Evolutionary conservation across 2,797 vertebrate species (phyloP), one percentile per base, ranked within the genome.

Genomic region (Loriculus beryllinus): DNA sequence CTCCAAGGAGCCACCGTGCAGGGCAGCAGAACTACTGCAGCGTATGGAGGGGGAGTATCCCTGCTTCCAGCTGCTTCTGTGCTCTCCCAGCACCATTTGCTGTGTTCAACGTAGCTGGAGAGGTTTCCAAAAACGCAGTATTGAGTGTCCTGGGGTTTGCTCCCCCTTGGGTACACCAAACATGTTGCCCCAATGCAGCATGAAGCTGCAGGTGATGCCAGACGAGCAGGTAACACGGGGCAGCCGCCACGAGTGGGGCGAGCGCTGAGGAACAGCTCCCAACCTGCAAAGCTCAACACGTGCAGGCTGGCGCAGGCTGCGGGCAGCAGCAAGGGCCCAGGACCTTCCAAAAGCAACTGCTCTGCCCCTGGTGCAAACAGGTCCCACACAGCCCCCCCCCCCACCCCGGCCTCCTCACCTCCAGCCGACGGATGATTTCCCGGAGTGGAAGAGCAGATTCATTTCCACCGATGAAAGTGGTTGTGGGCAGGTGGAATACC

Each of bases 391-490:
- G 51, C 70, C 4, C 29, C 56, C 48, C 29, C 56, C 48, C 29
- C 56, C 48, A 26, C 56, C 48, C 39, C 1, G 6, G 47, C 23
- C 68, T 48, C 69, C 97, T 97, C 96, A 99, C 99, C 99, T 99
- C 99, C 16, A 99, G 98, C 25, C 99, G 98, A 5, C 96, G 98
- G 78, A 99, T 99, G 92, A 99, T 99, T 95, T 99, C 99, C 57
- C 98, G 98, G 62, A 99, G 98, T 0, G 99, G 98, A 89, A 99
- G 96, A 19, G 98, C 97, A 0, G 97, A 98, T 86, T 99, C 98
- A 5, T 95, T 98, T 48, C 99, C 99, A 4, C 99, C 99, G 10
- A 99, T 99, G 97, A 98, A 99, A 12, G 99, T 99, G 88, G 99
- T 99, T 37, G 98, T 99, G 82, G 99, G 99, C 81, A 99, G 97